Evolutionary conservation across 2,113 vertebrate genomes (phyloP).

Genomic region (Choloepus hoffmanni): DNA sequence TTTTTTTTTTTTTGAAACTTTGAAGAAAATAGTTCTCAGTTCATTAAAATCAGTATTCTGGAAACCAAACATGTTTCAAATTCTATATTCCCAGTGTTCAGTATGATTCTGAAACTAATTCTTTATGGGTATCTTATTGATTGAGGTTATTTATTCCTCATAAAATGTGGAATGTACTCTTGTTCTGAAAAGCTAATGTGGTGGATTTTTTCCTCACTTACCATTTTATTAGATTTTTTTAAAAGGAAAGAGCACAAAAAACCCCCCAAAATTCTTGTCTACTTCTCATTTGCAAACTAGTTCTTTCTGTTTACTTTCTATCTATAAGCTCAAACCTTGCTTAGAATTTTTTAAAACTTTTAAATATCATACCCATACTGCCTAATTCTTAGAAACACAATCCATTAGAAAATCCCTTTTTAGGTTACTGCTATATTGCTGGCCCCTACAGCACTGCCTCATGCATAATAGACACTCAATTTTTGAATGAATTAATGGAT

Average conservation of each 20-base stretch:
- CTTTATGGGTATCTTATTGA: slow-evolving; percentile 4
- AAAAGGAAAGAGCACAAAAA: background rate
- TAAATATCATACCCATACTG: background rate
- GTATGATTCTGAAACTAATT: background rate
- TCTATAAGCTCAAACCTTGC: background rate
- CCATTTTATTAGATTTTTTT: background rate
- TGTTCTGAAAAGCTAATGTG: background rate
- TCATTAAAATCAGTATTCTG: slow-evolving; percentile 42
- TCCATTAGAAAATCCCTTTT: background rate
- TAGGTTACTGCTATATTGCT: background rate
- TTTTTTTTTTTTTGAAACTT: slow-evolving; percentile 56
- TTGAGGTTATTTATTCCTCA: background rate
- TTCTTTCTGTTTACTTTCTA: background rate
- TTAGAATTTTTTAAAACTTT: background rate
- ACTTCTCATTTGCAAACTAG: slow-evolving; percentile 13
- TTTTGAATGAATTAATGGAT: background rate
- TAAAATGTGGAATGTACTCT: background rate
- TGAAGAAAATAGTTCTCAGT: slow-evolving; percentile 45
- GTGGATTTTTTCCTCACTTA: background rate
- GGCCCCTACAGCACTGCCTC: background rate
- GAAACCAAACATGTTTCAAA: background rate
- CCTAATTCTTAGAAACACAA: background rate
- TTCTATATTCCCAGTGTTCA: background rate
- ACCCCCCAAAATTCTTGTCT: background rate
- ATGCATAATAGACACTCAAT: background rate